Percentiles rank a stretch among this genome's conserved stretches.
These are phyloP conservation scores for Metopolophium dirhodum DNA, from an alignment of 1,140 invertebrate genomes.

Conservation along the genomic window DNA sequence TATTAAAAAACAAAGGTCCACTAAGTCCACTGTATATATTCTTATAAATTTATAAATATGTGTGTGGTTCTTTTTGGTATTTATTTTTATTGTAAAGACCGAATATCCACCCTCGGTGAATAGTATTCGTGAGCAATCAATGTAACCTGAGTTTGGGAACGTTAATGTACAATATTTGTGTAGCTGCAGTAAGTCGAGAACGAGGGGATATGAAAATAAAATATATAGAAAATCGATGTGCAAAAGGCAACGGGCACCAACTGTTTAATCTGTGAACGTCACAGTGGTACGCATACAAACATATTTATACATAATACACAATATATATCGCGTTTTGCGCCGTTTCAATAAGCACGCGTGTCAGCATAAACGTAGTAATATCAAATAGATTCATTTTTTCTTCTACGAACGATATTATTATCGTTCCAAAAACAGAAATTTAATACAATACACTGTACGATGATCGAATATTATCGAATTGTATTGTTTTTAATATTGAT, in stretches of 20 bases:
- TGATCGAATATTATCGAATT: not conserved
- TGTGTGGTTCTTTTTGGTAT: not conserved
- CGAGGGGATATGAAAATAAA: not conserved
- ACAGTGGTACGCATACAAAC: no score
- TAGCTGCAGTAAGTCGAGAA: not conserved
- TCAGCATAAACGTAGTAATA: not conserved
- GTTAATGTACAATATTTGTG: not conserved
- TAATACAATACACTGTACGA: not conserved
- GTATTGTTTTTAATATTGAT: no score
- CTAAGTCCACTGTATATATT: not conserved
- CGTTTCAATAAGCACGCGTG: not conserved
- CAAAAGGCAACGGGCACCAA: not conserved
- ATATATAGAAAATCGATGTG: not conserved
- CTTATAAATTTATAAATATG: not conserved
- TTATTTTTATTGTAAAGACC: conserved; percentile 2
- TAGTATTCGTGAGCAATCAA: not conserved
- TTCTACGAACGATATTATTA: not conserved
- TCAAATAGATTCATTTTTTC: not conserved
- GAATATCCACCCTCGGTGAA: not conserved
- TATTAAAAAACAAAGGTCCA: not conserved
- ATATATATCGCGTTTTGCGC: not conserved
- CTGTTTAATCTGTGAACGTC: conserved; percentile 9
- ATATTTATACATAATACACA: not conserved
- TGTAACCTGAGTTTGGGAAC: not conserved
- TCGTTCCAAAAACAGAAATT: not conserved